Evolutionary conservation across 2,113 vertebrate species (phyloP).

Genomic region (Ptyas mucosa): DNA sequence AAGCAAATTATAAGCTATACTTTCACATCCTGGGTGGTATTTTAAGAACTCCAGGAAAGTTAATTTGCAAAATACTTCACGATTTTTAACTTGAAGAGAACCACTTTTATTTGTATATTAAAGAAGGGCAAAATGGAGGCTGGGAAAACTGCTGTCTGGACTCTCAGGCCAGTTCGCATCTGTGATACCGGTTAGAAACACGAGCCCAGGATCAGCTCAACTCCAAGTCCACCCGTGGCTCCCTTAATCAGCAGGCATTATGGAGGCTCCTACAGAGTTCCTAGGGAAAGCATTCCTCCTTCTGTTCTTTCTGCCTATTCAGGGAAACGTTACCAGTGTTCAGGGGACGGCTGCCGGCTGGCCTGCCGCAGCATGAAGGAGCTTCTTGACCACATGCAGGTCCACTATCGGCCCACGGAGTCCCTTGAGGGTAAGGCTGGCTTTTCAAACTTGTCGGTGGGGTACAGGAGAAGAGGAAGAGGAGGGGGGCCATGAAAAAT

Average conservation of each 20-base stretch:
- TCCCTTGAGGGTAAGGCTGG: slow-evolving; percentile 72
- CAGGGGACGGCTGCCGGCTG: slow-evolving; percentile 73
- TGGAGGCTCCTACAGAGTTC: not conserved
- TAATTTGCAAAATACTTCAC: not conserved
- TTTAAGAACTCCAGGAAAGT: not conserved
- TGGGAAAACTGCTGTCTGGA: not conserved
- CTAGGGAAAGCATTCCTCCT: not conserved
- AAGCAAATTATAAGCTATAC: not conserved
- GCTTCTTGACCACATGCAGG: slow-evolving; percentile 72
- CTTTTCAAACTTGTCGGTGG: not conserved
- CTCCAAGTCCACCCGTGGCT: not conserved
- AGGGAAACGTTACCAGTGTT: slow-evolving; percentile 75
- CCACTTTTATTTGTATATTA: not conserved
- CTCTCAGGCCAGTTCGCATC: not conserved
- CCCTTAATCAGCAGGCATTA: not conserved
- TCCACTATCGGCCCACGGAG: slow-evolving; percentile 75
- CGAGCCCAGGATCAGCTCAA: not conserved
- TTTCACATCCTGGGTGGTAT: not conserved
- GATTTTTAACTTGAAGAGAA: not conserved
- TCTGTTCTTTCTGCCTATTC: not conserved
- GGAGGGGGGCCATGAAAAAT: not conserved
- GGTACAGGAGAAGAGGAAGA: not conserved
- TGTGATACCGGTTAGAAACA: not conserved
- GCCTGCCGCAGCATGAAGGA: slow-evolving; percentile 74
- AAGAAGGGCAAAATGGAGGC: not conserved